phyloP scores from a whole-genome alignment of 2,888 invertebrate genomes.

The Ganaspis brasiliensis region DNA sequence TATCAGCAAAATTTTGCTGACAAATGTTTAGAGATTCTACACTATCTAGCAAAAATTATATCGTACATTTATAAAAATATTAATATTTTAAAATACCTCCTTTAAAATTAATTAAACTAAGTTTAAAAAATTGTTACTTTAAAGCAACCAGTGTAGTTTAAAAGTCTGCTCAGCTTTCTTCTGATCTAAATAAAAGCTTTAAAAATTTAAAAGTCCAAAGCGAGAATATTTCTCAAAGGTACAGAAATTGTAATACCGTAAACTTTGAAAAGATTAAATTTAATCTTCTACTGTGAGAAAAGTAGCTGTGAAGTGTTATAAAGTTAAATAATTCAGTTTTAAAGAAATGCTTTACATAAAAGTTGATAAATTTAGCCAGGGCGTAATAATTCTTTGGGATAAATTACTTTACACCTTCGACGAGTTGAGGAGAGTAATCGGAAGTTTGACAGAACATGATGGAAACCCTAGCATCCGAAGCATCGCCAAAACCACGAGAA shows the following conservation, averaged over 20 bases:
- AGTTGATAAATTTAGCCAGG: not conserved
- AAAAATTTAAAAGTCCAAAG: not conserved
- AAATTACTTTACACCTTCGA: constrained; percentile 17
- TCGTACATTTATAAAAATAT: not conserved
- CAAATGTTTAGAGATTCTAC: too few species aligned
- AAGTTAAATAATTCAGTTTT: not conserved
- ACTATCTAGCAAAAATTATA: too few species aligned
- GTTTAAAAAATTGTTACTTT: constrained; percentile 1
- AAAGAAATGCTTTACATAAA: not conserved
- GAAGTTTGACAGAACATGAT: constrained; percentile 52
- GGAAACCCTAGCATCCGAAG: constrained; percentile 68
- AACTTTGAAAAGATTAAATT: not conserved
- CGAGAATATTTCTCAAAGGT: not conserved
- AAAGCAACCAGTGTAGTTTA: not conserved
- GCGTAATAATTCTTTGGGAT: not conserved
- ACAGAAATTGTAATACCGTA: not conserved
- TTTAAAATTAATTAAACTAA: constrained; percentile 6
- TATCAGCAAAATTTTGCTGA: too few species aligned
- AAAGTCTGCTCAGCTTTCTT: not conserved
- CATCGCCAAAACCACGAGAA: constrained; percentile 76
- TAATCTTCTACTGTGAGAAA: not conserved
- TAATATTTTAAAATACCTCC: not conserved
- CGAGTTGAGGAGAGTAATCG: constrained; percentile 3
- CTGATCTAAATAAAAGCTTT: not conserved
- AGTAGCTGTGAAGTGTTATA: not conserved